These are phyloP conservation scores for Corydoras maculifer DNA, from an alignment of 2,113 vertebrate genomes.

Conservation along the genomic window DNA sequence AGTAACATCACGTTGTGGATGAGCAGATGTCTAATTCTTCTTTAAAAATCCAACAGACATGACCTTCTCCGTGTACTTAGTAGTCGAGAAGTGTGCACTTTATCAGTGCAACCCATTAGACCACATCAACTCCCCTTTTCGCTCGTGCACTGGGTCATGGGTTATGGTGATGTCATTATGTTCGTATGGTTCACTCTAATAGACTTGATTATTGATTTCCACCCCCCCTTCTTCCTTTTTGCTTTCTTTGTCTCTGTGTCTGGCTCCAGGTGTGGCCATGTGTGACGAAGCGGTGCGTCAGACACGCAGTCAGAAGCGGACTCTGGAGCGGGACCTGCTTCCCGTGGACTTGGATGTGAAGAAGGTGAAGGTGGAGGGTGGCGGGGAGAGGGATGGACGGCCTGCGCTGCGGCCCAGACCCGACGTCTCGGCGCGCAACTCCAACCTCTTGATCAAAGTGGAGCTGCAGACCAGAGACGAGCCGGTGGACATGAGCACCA, in stretches of 20 bases:
- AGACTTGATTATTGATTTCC: slow-evolving; percentile 29
- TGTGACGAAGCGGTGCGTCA: slow-evolving; percentile 84
- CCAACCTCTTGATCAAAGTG: slow-evolving; percentile 65
- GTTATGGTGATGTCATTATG: slow-evolving; percentile 22
- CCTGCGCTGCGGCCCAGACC: slow-evolving; percentile 34
- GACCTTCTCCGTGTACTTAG: background rate
- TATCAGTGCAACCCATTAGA: slow-evolving; percentile 14
- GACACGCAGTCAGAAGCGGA: slow-evolving; percentile 93
- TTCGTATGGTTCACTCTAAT: slow-evolving; percentile 10
- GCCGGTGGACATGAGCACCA: slow-evolving; percentile 88
- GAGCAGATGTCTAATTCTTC: slow-evolving; percentile 1
- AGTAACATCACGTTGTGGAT: background rate
- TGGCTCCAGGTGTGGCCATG: slow-evolving; percentile 67
- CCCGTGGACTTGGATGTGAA: slow-evolving; percentile 75
- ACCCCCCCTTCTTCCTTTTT: background rate
- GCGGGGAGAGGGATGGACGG: slow-evolving; percentile 38
- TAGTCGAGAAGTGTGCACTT: slow-evolving; percentile 7
- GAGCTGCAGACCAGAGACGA: slow-evolving; percentile 78
- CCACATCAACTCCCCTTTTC: slow-evolving; percentile 7
- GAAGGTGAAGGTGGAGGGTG: slow-evolving; percentile 75
- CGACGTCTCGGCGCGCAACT: slow-evolving; percentile 31
- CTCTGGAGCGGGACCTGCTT: slow-evolving; percentile 70
- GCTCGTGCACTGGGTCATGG: slow-evolving; percentile 12
- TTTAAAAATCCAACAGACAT: background rate
- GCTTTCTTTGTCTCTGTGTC: background rate